phyloP scores from a whole-genome alignment of 2,797 vertebrate genomes.

The Macropodus opercularis region DNA sequence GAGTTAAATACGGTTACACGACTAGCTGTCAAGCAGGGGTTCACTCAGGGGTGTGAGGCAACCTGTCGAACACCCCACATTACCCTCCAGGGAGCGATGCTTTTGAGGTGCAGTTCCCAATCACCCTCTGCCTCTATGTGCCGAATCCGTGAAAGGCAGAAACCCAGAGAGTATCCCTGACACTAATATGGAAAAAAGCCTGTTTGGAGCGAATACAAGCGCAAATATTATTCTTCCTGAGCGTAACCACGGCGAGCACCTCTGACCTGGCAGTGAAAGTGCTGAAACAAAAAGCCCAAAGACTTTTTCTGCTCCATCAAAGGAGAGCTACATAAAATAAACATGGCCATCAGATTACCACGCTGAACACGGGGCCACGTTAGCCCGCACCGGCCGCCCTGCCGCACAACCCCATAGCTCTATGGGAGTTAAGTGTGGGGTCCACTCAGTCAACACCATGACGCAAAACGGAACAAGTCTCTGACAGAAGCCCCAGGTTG shows the following conservation, averaged over 20 bases:
- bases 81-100: slow-evolving; percentile 60
- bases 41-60: slow-evolving; percentile 60
- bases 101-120: slow-evolving; percentile 59
- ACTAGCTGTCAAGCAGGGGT: slow-evolving; percentile 52
- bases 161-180: slow-evolving; percentile 81
- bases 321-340: slow-evolving; percentile 88
- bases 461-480: slow-evolving; percentile 89
- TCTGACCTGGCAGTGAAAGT: slow-evolving; percentile 84
- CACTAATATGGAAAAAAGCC: slow-evolving; percentile 87
- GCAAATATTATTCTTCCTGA: slow-evolving; percentile 90
- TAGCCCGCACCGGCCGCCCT: slow-evolving; percentile 73
- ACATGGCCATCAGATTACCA: slow-evolving; percentile 87
- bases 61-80: slow-evolving; percentile 62
- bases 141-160: slow-evolving; percentile 78
- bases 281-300: slow-evolving; percentile 88
- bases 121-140: slow-evolving; percentile 73
- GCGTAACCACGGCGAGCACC: slow-evolving; percentile 85
- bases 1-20: slow-evolving; percentile 54
- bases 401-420: slow-evolving; percentile 75
- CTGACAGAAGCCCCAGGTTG: slow-evolving; percentile 85
- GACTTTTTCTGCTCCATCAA: slow-evolving; percentile 87
- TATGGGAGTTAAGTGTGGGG: slow-evolving; percentile 87
- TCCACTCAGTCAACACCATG: slow-evolving; percentile 88
- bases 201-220: slow-evolving; percentile 86
- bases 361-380: slow-evolving; percentile 82